phyloP scores from a whole-genome alignment of 2,888 invertebrate species.

The Odontocolon sp. region DNA sequence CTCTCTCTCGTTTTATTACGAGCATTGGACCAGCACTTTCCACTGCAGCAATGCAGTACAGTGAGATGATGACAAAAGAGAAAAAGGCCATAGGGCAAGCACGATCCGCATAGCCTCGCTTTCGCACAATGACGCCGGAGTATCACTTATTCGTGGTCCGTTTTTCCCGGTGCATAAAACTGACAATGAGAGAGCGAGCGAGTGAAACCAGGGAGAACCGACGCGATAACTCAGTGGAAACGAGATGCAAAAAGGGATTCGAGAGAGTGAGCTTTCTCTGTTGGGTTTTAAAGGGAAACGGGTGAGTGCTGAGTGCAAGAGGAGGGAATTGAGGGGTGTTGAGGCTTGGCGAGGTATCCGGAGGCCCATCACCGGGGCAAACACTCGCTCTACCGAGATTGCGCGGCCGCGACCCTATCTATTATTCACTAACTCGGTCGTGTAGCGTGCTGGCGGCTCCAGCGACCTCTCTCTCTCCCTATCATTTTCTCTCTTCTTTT shows the following conservation, averaged over 20 bases:
- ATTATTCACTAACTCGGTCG: conserved; percentile 76
- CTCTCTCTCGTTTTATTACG: no score
- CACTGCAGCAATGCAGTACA: background rate
- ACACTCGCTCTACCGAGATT: conserved; percentile 78
- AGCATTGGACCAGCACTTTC: background rate
- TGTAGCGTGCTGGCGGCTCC: conserved; percentile 45
- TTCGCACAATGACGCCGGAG: conserved; percentile 71
- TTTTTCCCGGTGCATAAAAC: conserved; percentile 73
- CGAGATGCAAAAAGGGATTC: conserved; percentile 14
- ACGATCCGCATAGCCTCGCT: conserved; percentile 11
- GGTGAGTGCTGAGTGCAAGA: conserved; percentile 26
- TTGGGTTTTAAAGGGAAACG: conserved; percentile 56
- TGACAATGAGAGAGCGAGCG: conserved; percentile 32
- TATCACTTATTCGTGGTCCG: conserved; percentile 79
- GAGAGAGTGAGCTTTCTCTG: conserved; percentile 36
- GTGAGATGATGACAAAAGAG: conserved; percentile 15
- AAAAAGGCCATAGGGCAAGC: background rate
- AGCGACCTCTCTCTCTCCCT: conserved; percentile 22
- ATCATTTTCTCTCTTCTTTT: conserved; percentile 5
- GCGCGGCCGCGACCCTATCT: conserved; percentile 79
- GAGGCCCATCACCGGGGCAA: conserved; percentile 79
- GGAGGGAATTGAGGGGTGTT: conserved; percentile 44
- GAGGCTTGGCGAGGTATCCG: conserved; percentile 58
- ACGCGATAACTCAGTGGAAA: background rate
- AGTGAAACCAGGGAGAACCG: conserved; percentile 1